These are phyloP conservation scores for Rattus rattus DNA, from an alignment of 2,113 vertebrate species.

Conservation along the genomic window DNA sequence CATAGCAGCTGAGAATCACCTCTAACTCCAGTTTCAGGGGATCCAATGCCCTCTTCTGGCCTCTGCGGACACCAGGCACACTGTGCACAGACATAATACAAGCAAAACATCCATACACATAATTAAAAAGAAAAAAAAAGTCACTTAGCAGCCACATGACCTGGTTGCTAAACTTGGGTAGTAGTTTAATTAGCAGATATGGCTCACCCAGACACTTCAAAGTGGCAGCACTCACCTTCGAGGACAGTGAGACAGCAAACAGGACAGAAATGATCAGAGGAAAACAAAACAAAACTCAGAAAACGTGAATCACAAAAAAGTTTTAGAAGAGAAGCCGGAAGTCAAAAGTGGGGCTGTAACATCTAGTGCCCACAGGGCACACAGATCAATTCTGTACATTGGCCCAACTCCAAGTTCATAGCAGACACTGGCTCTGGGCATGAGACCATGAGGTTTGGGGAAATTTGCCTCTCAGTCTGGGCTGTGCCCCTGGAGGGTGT, in stretches of 20 bases:
- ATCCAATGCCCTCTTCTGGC: background rate
- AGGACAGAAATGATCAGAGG: background rate
- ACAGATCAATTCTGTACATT: background rate
- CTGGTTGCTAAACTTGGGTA: background rate
- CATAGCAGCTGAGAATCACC: background rate
- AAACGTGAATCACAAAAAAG: background rate
- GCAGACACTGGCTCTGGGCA: background rate
- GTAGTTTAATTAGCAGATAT: background rate
- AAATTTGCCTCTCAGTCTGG: background rate
- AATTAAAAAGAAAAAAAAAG: background rate
- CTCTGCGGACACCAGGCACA: background rate
- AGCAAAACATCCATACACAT: background rate
- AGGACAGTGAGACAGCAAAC: background rate
- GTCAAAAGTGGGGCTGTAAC: background rate
- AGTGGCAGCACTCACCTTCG: background rate
- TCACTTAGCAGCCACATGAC: background rate
- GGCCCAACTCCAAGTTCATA: background rate
- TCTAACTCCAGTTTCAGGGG: background rate
- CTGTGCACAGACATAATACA: background rate
- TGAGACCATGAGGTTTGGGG: background rate
- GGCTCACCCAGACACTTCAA: background rate
- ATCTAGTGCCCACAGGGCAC: background rate
- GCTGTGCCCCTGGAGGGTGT: fast-evolving
- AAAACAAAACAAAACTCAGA: background rate
- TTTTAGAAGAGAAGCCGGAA: background rate